Base-by-base conservation (phyloP, 1,140 invertebrate species). In the Phenacoccus solenopsis region DNA sequence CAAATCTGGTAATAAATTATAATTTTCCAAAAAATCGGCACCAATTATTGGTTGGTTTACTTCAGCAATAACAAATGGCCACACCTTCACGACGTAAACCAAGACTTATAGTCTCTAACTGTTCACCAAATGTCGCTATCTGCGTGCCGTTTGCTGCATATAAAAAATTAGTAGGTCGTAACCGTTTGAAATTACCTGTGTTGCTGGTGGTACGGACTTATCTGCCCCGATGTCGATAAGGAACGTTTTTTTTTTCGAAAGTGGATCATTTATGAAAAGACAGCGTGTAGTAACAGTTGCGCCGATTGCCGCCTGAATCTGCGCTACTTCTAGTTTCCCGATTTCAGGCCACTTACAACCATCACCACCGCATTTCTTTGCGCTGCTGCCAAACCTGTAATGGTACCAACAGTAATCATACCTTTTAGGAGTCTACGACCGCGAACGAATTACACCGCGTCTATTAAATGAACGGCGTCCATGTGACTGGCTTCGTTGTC, bases 31-130 rank as follows among this genome's bases (percentile, higher is more conserved):
- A 20, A 69, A 69, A 21, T 68, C 67, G 16, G 30, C 67, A 12
- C 67, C 67, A 30, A 68, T 68, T 30, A 68, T 68, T 24, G 67
- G 67, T 16, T n/a, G 28, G 27, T 68, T n/a, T 5, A 69, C 16
- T 1, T 57, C 35, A 9, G 25, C 35, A 32, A 69, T 20, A 0
- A 28, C 24, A 7, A 57, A 20, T 5, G 5, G n/a, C 25, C 38
- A 69, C 21, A 21, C 25, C n/a, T n/a, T n/a, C n/a, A n/a, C n/a
- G n/a, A n/a, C n/a, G n/a, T n/a, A n/a, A n/a, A n/a, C n/a, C n/a
- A n/a, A n/a, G n/a, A n/a, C n/a, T n/a, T n/a, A n/a, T n/a, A n/a
- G n/a, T n/a, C n/a, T n/a, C n/a, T n/a, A n/a, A n/a, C n/a, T n/a
- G n/a, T n/a, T n/a, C n/a, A n/a, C n/a, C n/a, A n/a, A n/a, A n/a